A percentile compares a stretch with the other conserved stretches of the same genome.
Conservation (phyloP, 1,140 invertebrate species). For the Gonioctena quinquepunctata region DNA sequence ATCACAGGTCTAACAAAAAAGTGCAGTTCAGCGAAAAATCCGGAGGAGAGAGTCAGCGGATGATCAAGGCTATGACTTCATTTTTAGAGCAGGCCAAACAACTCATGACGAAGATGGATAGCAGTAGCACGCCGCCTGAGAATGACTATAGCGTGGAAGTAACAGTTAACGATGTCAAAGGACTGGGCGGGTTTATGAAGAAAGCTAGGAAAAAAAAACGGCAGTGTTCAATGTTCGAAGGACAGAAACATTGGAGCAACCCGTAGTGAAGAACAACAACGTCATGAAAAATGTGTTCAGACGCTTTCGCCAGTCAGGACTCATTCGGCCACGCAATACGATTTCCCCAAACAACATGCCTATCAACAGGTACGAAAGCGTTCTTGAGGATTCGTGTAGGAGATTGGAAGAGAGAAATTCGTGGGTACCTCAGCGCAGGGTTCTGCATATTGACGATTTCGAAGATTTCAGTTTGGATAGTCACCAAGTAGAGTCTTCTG, state of each 20-base stretch:
- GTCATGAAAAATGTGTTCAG: conserved; percentile 3
- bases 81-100: conserved; percentile 52
- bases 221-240: neutral
- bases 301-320: conserved; percentile 22
- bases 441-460: conserved; percentile 15
- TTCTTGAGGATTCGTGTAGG: conserved; percentile 47
- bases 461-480: conserved; percentile 50
- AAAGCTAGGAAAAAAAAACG: conserved; percentile 8
- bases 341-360: conserved; percentile 21
- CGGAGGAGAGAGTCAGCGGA: conserved; percentile 25
- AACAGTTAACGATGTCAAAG: conserved; percentile 38
- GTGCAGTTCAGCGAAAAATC: conserved; percentile 41
- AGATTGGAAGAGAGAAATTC: conserved; percentile 43
- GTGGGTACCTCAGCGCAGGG: conserved; percentile 8
- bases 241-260: neutral
- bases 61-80: conserved; percentile 48
- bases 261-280: neutral
- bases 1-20: conserved; percentile 40
- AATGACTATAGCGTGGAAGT: conserved; percentile 47
- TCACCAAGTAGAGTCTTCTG: conserved; percentile 46
- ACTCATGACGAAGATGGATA: conserved; percentile 47
- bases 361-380: conserved; percentile 46
- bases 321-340: conserved; percentile 17
- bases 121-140: neutral
- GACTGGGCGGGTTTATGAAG: conserved; percentile 15